Conservation (phyloP, 2,113 vertebrate genomes). For the Chaenogobius annularis region DNA sequence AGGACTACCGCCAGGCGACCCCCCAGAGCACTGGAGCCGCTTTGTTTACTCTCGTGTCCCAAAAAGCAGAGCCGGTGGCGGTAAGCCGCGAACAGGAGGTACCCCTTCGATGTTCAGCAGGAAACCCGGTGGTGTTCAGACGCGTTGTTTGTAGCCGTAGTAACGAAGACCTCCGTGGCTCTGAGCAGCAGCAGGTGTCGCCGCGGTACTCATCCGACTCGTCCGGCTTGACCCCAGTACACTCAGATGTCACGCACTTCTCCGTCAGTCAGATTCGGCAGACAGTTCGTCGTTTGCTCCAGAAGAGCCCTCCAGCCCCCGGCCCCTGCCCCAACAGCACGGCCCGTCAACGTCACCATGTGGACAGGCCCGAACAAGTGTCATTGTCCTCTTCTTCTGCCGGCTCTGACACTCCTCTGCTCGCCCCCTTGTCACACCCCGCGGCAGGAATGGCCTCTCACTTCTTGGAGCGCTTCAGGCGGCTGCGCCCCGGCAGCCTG, state of each 20-base stretch:
- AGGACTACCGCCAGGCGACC: constrained; percentile 89
- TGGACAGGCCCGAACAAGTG: constrained; percentile 49
- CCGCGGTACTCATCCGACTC: constrained; percentile 62
- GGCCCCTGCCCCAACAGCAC: constrained; percentile 35
- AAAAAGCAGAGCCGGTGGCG: constrained; percentile 64
- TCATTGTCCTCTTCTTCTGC: constrained; percentile 44
- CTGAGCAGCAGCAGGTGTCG: constrained; percentile 39
- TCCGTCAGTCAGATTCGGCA: constrained; percentile 82
- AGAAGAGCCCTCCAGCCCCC: constrained; percentile 72
- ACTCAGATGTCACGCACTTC: constrained; percentile 74
- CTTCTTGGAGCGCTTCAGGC: constrained; percentile 55
- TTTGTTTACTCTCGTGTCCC: constrained; percentile 59
- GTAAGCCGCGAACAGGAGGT: constrained; percentile 67
- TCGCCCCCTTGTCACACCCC: constrained; percentile 33
- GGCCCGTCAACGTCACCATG: constrained; percentile 23
- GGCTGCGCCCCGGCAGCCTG: constrained; percentile 77
- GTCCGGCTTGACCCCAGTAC: constrained; percentile 39
- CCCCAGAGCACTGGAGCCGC: constrained; percentile 65
- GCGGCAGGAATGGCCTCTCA: constrained; percentile 31
- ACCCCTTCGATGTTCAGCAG: constrained; percentile 54
- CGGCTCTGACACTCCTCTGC: constrained; percentile 56
- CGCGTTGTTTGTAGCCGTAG: constrained; percentile 70
- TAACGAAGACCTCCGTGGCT: constrained; percentile 78
- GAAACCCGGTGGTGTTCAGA: constrained; percentile 36
- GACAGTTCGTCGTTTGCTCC: constrained; percentile 83